Base-by-base conservation (phyloP, 1,140 invertebrate species). In the Platyscapa corneri region DNA sequence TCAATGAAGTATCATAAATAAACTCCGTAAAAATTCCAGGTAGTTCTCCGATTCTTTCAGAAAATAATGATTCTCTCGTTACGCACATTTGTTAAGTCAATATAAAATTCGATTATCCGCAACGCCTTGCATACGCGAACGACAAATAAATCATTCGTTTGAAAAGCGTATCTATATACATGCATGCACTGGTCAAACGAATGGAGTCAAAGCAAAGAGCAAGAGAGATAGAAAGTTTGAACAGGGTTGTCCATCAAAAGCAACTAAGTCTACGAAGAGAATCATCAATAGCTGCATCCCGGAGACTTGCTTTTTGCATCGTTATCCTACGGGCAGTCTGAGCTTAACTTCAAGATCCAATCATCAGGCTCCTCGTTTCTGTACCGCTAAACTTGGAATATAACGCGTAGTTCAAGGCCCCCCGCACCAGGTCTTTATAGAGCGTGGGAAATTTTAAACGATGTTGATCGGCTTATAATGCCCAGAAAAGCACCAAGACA, bases 381-480 rank as follows among this genome's bases (percentile, higher is more conserved):
- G 7, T 30, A 0, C 14, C 77, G 32, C 39, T 79, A 79, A 79
- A 79, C 32, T 79, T 77, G 46, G 75, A 20, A 77, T 32, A 77
- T 32, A 77, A 53, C 46, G 46, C 34, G 34, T 30, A 23, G 46
- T 46, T 34, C 39, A 6, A 56, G 3, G 18, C 7, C 0, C 18
- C 18, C 49, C 20, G 49, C 46, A 49, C 34, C 75, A 1, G 39
- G 42, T 79, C 46, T 64, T 64, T 77, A 60, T 39, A 46, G 5
- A 46, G 27, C 78, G 34, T 67, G 37, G 60, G 78, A 67, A 80
- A 46, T 65, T 65, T 67, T 46, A 42, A 42, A 27, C 64, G 37
- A 39, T 42, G 27, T 37, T 42, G 64, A 80, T 80, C 78, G 64
- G 39, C 78, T 80, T 80, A 80, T 46, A 30, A 67, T 67, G 5